Conservation (phyloP, 2,797 vertebrate species). For the Lepus oiostolus region DNA sequence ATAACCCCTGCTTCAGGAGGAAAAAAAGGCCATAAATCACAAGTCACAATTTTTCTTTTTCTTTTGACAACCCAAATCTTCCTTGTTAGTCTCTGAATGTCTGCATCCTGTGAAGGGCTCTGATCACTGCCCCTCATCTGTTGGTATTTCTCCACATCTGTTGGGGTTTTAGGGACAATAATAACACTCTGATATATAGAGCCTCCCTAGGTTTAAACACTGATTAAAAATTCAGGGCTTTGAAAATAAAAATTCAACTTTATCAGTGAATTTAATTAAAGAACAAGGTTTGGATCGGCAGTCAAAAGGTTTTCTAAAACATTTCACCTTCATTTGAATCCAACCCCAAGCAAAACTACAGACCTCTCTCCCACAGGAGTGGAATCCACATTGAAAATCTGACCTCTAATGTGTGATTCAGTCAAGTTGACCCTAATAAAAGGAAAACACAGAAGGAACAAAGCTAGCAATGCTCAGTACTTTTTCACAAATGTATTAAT, state of each 20-base stretch:
- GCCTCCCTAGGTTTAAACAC: background rate
- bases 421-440: background rate
- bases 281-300: background rate
- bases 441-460: background rate
- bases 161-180: background rate
- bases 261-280: slow-evolving; percentile 1
- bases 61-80: background rate
- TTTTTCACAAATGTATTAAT: background rate
- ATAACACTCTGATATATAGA: background rate
- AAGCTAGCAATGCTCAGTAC: background rate
- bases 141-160: background rate
- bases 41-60: background rate
- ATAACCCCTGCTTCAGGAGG: background rate
- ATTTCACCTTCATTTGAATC: slow-evolving; percentile 14
- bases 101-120: background rate
- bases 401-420: background rate
- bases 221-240: background rate
- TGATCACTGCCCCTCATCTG: background rate
- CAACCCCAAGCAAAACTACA: background rate
- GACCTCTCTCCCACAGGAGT: background rate
- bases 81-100: background rate
- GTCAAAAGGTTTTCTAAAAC: background rate
- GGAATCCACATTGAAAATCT: background rate
- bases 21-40: background rate
- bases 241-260: slow-evolving; percentile 4